Evolutionary conservation across 2,888 invertebrate species (phyloP).

Genomic region (Megastigmus dorsalis): DNA sequence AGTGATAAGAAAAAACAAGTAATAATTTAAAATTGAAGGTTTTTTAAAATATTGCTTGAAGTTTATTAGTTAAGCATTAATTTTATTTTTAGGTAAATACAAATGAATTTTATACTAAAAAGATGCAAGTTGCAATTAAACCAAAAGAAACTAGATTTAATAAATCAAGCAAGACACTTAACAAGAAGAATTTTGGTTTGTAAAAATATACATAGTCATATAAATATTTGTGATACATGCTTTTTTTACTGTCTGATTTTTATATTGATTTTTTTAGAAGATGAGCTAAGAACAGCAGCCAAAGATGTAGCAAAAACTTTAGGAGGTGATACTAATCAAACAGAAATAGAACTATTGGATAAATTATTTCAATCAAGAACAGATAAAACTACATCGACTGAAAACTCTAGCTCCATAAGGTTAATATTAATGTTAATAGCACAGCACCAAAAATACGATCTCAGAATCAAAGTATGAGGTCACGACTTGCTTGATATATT

Average conservation of each 20-base stretch:
- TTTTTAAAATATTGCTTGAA: neutral
- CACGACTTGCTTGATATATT: neutral
- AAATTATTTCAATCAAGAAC: conserved; percentile 77
- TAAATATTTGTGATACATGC: conserved; percentile 24
- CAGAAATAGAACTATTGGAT: conserved; percentile 83
- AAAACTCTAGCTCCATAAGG: too few species aligned
- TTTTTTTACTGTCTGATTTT: neutral
- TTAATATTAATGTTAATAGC: too few species aligned
- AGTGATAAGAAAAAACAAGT: too few species aligned
- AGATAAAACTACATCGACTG: neutral
- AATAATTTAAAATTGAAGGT: too few species aligned
- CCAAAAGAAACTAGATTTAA: conserved; percentile 42
- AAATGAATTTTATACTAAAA: neutral
- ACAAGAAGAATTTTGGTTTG: conserved; percentile 41
- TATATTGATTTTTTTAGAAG: conserved; percentile 59
- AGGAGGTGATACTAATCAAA: conserved; percentile 81
- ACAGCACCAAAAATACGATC: conserved; percentile 5
- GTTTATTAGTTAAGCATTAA: neutral
- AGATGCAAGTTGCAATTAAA: conserved; percentile 57
- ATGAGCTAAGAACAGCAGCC: conserved; percentile 79
- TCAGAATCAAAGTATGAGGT: conserved; percentile 51
- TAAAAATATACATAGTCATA: too few species aligned
- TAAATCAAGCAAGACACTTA: neutral
- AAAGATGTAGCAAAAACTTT: conserved; percentile 83
- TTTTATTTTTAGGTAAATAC: neutral